phyloP scores from a whole-genome alignment of 2,888 invertebrate genomes.

The Marasmarcha lunaedactyla region DNA sequence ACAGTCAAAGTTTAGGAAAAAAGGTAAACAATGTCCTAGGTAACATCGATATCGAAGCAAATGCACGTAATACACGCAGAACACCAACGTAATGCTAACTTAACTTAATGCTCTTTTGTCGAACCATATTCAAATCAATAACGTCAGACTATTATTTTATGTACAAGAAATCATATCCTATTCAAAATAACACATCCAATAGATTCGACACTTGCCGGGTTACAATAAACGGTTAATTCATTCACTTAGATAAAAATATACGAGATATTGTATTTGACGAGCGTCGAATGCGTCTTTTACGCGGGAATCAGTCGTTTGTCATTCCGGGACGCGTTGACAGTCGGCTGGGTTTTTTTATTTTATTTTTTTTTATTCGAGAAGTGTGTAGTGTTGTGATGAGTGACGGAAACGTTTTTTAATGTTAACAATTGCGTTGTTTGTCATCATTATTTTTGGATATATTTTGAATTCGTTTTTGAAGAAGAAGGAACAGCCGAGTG shows the following conservation, averaged over 20 bases:
- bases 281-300: slow-evolving; percentile 4
- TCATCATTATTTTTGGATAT: slow-evolving; percentile 33
- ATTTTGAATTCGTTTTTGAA: slow-evolving; percentile 24
- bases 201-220: no score
- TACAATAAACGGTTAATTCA: neutral
- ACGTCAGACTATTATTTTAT: no score
- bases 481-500: slow-evolving; percentile 8
- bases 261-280: slow-evolving; percentile 4
- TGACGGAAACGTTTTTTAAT: slow-evolving; percentile 30
- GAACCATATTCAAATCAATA: no score
- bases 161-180: no score
- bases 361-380: slow-evolving; percentile 24
- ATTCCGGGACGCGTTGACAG: slow-evolving; percentile 12
- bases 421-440: slow-evolving; percentile 38
- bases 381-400: slow-evolving; percentile 55
- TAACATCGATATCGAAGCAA: no score
- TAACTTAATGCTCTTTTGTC: no score
- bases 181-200: no score
- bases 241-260: slow-evolving; percentile 13
- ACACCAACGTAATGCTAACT: no score
- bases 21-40: no score
- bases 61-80: no score
- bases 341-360: slow-evolving; percentile 39
- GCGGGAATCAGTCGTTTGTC: slow-evolving; percentile 34
- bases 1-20: no score